Evolutionary conservation across 2,797 vertebrate species (phyloP), one percentile per base, ranked within the genome.

Genomic region (Lycodopsis pacificus): DNA sequence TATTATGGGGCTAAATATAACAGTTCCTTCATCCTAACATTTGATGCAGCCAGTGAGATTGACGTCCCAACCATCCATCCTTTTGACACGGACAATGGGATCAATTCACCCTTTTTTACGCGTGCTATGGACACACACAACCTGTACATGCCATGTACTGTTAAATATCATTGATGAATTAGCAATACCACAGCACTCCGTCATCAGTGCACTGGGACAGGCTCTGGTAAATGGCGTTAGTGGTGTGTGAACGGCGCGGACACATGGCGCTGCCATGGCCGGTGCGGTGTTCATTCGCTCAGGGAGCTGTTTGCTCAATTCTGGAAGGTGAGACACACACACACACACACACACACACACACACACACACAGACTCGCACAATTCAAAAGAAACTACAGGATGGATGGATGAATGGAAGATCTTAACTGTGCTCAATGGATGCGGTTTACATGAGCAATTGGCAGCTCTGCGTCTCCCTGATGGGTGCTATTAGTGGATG

Each of bases 81-180:
- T 25, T 84, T 63, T 56, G 59, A 81, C 71, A 59, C 9, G 56
- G 65, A 80, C 73, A 74, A 15, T 62, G 20, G 65, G 65, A 82
- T 83, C 63, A 81, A 74, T 79, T 44, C 53, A 19, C 11, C 51
- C 68, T 42, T 59, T 42, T 59, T 71, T 22, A 44, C 53, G 65
- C n/a, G 42, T 54, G 77, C 65, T 65, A 70, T 82, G 56, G 76
- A 79, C n/a, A 22, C 56, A 72, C 63, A 67, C 56, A 66, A 62
- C 72, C 61, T 80, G 78, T 65, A 65, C 74, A 64, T 80, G 74
- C 63, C 81, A 67, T 48, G 57, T 76, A 46, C 57, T 62, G 65
- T 25, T 84, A 78, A 90, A 86, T 54, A 72, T 3, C 27, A 7
- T 11, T 88, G 80, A 89, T 67, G 38, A 81, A 90, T 86, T 79